Evolutionary conservation across 2,888 invertebrate genomes (phyloP).

Genomic region (Lasiommata megera): DNA sequence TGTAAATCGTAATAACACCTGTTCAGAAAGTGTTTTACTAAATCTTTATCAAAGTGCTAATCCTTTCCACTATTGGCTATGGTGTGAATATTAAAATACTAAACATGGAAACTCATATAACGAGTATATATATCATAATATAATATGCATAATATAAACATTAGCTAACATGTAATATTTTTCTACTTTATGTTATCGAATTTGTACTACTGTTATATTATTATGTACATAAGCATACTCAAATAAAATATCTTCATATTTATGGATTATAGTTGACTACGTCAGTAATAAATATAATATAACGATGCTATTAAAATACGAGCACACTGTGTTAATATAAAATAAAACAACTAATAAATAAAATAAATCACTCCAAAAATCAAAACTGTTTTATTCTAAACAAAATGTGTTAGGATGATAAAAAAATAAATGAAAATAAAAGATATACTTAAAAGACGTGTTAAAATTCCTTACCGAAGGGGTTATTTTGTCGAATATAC

Average conservation of each 20-base stretch:
- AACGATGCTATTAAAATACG: conserved; percentile 68
- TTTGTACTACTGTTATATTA: conserved; percentile 61
- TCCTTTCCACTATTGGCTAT: conserved; percentile 25
- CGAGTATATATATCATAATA: conserved; percentile 10
- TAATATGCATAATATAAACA: conserved; percentile 27
- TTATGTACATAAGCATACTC: conserved; percentile 70
- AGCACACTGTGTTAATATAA: conserved; percentile 72
- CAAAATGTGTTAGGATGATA: conserved; percentile 56
- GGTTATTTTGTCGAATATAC: conserved; percentile 83
- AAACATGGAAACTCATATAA: conserved; percentile 19
- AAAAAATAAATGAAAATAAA: conserved; percentile 54
- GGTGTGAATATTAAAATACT: conserved; percentile 23
- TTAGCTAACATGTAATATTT: conserved; percentile 41
- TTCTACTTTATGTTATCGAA: conserved; percentile 57
- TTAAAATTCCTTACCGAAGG: conserved; percentile 83
- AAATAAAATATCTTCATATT: conserved; percentile 68
- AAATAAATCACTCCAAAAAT: conserved; percentile 63
- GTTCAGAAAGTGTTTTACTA: conserved; percentile 16
- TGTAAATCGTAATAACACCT: conserved; percentile 5
- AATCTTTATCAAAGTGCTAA: conserved; percentile 20
- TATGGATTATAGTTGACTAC: conserved; percentile 67
- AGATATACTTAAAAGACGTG: conserved; percentile 69
- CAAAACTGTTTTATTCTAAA: conserved; percentile 60
- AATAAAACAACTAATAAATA: conserved; percentile 58
- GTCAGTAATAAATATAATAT: conserved; percentile 52